These are phyloP conservation scores for Anthopleura xanthogrammica DNA, from an alignment of 92 coral and sea anemone genomes.

Conservation along the genomic window DNA sequence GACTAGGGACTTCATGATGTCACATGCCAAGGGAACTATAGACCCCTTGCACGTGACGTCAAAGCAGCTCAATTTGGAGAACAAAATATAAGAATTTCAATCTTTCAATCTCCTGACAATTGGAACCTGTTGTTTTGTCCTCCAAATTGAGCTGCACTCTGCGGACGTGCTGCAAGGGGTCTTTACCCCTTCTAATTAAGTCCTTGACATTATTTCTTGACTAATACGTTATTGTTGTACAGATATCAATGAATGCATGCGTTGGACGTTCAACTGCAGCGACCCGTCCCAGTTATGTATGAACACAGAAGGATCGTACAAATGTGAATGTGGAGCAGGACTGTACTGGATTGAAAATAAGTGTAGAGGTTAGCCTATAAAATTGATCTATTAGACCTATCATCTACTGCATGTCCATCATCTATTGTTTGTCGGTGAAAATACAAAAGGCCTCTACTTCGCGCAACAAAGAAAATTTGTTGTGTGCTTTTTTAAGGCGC, in stretches of 20 bases:
- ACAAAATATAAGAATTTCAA: too few species aligned
- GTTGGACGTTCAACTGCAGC: slow-evolving; percentile 44
- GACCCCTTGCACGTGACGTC: too few species aligned
- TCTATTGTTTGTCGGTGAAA: background rate
- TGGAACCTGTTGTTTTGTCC: too few species aligned
- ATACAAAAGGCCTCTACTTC: background rate
- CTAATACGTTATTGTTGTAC: background rate
- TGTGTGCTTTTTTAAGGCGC: background rate
- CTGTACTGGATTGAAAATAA: slow-evolving; percentile 44
- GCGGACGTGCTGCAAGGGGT: background rate
- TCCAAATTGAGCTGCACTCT: too few species aligned
- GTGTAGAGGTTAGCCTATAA: slow-evolving; percentile 37
- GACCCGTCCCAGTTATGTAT: slow-evolving; percentile 46
- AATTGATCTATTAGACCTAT: background rate
- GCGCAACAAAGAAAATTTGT: background rate
- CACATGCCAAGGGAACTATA: too few species aligned
- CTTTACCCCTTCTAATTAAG: too few species aligned
- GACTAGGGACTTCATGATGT: too few species aligned
- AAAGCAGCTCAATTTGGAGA: too few species aligned
- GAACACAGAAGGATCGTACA: slow-evolving; percentile 52
- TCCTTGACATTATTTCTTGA: too few species aligned
- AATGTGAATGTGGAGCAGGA: slow-evolving; percentile 54
- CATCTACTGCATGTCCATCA: background rate
- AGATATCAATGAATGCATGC: slow-evolving; percentile 55
- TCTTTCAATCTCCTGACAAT: too few species aligned